phyloP scores from a whole-genome alignment of 2,113 vertebrate species.

The Myanophis thanlyinensis region DNA sequence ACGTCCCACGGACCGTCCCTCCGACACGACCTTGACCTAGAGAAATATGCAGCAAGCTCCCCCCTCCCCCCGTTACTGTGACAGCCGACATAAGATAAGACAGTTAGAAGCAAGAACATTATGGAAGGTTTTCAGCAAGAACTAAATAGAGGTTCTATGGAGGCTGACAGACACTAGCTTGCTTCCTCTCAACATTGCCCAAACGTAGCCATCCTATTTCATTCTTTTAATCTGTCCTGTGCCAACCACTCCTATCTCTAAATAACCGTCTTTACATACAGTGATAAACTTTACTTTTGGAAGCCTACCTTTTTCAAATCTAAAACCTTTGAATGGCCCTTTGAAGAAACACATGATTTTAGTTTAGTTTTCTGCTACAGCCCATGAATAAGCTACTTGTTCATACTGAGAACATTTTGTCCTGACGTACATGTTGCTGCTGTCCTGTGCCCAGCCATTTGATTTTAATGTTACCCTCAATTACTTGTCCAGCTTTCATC shows the following conservation, averaged over 20 bases:
- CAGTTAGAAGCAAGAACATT: too few species aligned
- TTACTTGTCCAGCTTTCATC: not conserved
- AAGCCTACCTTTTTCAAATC: constrained; percentile 25
- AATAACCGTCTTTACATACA: not conserved
- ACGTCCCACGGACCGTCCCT: too few species aligned
- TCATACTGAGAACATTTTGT: not conserved
- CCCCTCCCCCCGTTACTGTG: too few species aligned
- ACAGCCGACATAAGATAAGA: too few species aligned
- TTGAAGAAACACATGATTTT: not conserved
- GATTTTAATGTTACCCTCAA: not conserved
- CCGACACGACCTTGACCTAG: too few species aligned
- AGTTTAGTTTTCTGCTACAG: not conserved
- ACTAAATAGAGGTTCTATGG: too few species aligned
- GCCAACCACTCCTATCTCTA: not conserved
- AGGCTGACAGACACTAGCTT: not conserved
- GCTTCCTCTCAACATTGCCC: not conserved
- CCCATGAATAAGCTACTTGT: not conserved
- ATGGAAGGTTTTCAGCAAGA: too few species aligned
- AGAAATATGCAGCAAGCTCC: too few species aligned
- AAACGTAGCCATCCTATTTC: not conserved
- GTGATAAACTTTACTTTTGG: not conserved
- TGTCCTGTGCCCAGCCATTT: not conserved
- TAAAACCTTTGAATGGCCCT: too few species aligned
- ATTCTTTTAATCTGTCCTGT: not conserved
- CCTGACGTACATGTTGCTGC: not conserved